Evolutionary conservation across 2,888 invertebrate genomes (phyloP), one percentile per base, ranked within the genome.

Genomic region (Nymphalis polychloros): DNA sequence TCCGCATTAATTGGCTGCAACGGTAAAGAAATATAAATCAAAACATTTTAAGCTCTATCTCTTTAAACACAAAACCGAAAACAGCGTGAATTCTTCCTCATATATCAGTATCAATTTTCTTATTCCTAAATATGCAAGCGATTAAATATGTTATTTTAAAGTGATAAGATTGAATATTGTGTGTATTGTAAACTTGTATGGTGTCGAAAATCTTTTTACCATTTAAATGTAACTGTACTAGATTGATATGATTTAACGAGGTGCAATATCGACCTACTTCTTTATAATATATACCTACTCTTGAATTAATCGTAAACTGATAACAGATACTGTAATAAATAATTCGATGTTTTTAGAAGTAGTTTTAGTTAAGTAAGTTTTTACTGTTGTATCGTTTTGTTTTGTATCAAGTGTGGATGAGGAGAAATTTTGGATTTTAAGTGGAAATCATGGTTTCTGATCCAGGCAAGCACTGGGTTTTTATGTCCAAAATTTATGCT

Each of bases 261-360:
- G 72, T 71, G 71, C 67, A 67, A 65, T 67, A 63, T 67, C 62
- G 68, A 69, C 69, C 72, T 52, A 69, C 68, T 65, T 70, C 46
- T 31, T 6, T 31, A 31, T n/a, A n/a, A n/a, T n/a, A n/a, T n/a
- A n/a, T 53, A 46, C 61, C 62, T 69, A 53, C 59, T 48, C 57
- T 62, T 52, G 23, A 52, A 46, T 60, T 68, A 65, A 68, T 66
- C 60, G 55, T 50, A 61, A 68, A 68, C 63, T 46, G 61, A 68
- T 68, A 23, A 5, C 5, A 27, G 2, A 27, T 27, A 27, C 27
- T 27, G 27, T 27, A 27, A 27, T 27, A 27, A 27, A 27, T 2
- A 2, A 27, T 27, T 27, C 27, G 2, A 27, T 27, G 3, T 27
- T 27, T 27, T 27, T 27, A 3, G 2, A 27, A 27, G 27, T 27